Conservation (phyloP, 35 echinoderm and acorn worm species). For the Acanthaster planci region DNA sequence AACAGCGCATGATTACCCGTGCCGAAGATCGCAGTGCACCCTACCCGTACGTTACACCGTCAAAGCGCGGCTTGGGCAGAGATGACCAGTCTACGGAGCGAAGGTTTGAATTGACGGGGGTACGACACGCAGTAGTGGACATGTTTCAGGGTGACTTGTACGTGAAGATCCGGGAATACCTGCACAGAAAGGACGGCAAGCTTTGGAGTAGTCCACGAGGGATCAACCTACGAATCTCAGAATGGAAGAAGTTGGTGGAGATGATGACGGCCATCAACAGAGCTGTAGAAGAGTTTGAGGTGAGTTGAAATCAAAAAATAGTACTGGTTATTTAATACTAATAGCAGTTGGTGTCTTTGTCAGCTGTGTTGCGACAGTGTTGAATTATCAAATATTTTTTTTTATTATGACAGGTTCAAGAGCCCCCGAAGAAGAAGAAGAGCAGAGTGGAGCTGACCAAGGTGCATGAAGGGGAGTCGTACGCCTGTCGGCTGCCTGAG, state of each 20-base stretch:
- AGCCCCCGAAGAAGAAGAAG: too few relatives aligned
- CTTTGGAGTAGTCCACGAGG: slow-evolving; percentile 1
- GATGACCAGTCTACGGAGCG: not conserved
- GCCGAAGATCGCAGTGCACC: not conserved
- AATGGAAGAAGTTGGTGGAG: slow-evolving; percentile 3
- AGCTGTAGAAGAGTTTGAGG: not conserved
- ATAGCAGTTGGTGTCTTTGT: too few relatives aligned
- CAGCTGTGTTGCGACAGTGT: too few relatives aligned
- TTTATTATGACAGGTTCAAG: too few relatives aligned
- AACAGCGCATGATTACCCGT: not conserved
- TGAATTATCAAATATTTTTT: too few relatives aligned
- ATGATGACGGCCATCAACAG: not conserved
- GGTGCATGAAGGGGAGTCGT: too few relatives aligned
- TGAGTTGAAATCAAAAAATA: not conserved
- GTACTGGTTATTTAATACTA: too few relatives aligned
- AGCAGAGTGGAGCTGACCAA: too few relatives aligned
- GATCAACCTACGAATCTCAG: slow-evolving; percentile 3
- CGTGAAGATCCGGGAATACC: slow-evolving; percentile 32
- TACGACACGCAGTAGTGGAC: slow-evolving; percentile 7
- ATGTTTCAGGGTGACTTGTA: not conserved
- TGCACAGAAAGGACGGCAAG: not conserved
- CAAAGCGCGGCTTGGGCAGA: not conserved
- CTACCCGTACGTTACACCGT: not conserved
- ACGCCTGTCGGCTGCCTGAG: too few relatives aligned
- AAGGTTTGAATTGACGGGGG: slow-evolving; percentile 10